Evolutionary conservation across 1,140 invertebrate genomes (phyloP).

Genomic region (Orchestia grillus): DNA sequence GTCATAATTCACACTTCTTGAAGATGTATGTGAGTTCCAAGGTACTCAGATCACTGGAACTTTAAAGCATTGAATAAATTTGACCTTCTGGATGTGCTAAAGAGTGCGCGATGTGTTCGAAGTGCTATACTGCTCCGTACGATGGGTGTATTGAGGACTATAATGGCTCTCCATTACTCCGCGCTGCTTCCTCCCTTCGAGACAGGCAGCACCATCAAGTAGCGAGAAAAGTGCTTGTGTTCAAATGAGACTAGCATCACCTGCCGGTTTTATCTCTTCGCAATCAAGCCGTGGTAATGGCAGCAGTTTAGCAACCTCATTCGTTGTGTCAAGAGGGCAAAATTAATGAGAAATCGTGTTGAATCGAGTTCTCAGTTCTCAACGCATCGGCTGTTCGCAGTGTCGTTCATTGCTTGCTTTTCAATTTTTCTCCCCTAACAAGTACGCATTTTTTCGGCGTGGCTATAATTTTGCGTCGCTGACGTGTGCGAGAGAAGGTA

Average conservation of each 20-base stretch:
- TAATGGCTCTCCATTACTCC: neutral
- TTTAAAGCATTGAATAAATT: neutral
- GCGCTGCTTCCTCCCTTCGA: neutral
- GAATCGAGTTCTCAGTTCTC: neutral
- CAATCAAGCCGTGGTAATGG: neutral
- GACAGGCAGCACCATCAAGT: neutral
- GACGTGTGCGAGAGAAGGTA: neutral
- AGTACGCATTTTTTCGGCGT: neutral
- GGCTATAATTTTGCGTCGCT: neutral
- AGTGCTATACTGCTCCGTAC: neutral
- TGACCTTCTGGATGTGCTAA: neutral
- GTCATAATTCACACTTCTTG: no score
- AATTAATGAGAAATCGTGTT: neutral
- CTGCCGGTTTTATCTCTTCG: conserved; percentile 5
- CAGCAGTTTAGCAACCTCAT: neutral
- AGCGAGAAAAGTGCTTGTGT: neutral
- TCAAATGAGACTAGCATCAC: neutral
- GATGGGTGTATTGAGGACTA: neutral
- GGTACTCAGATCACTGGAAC: neutral
- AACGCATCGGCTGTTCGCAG: neutral
- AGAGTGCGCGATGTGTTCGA: neutral
- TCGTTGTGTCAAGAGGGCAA: neutral
- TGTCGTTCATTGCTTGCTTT: neutral
- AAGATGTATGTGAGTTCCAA: neutral
- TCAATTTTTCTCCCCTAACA: neutral